Base-by-base conservation (phyloP, 2,888 invertebrate genomes). In the Pycnomerus fuliginosus region DNA sequence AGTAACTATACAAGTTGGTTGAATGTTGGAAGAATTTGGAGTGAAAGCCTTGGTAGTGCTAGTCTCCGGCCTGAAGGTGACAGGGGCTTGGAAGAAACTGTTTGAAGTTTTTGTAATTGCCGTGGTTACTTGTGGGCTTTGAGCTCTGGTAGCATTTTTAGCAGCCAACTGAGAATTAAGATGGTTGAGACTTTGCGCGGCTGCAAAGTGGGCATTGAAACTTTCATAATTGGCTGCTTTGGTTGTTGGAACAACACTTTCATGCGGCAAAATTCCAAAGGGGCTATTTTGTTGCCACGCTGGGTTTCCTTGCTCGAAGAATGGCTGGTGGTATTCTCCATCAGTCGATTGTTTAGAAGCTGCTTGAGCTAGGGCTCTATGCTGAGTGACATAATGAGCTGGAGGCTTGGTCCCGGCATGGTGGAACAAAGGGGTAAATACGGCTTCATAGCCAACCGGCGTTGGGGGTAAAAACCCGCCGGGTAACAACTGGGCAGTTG, bases 381-480 rank as follows among this genome's bases (percentile, higher is more conserved):
- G 85, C 65, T 85, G 84, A 28, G 79, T 77, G 63, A 70, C 71
- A 61, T 72, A 72, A 48, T 71, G 71, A 3, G 62, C 80, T 75
- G 64, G 80, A 76, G 70, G 84, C 82, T 70, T 71, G 10, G 69
- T 61, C 2, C 64, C 62, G 37, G 84, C 82, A 75, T 86, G 87
- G 70, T 89, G 89, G 72, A 90, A 89, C 50, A 90, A 73, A 49
- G 90, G 89, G 55, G 86, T 83, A 68, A 90, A 90, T 43, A 90
- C 87, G 57, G 85, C 80, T 69, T 90, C 90, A 71, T 90, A 90
- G 58, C 83, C 83, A 46, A 87, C 87, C 23, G 86, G 79, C 34
- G 86, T 82, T 31, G 86, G 84, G 30, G 87, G 83, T 27, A 89
- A 74, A 68, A 88, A 88, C 54, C 84, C 82, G 56, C 83, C 83